Evolutionary conservation across 2,888 invertebrate species (phyloP).

Genomic region (Aricia artaxerxes): DNA sequence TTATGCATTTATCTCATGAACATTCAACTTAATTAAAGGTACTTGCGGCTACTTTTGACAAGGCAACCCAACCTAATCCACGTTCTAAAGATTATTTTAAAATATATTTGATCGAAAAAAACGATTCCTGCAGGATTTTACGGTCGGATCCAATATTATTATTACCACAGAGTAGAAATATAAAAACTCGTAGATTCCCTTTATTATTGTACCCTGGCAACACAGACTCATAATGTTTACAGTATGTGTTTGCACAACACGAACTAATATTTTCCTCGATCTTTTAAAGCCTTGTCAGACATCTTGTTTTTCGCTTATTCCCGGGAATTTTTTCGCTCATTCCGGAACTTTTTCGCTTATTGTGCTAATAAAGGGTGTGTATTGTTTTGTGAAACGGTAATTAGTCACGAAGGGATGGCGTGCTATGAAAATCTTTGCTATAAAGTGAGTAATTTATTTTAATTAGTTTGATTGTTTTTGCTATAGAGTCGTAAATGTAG

Average conservation of each 20-base stretch:
- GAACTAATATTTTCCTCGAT: conserved; percentile 24
- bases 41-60: no score
- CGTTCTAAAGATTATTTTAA: no score
- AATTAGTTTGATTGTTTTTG: conserved; percentile 22
- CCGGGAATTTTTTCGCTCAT: neutral
- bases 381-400: neutral
- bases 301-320: conserved; percentile 3
- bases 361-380: neutral
- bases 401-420: conserved; percentile 2
- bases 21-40: no score
- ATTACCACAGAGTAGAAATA: neutral
- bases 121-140: no score
- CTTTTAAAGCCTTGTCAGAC: conserved; percentile 25
- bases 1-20: no score
- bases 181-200: neutral
- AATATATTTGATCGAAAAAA: no score
- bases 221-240: conserved; percentile 16
- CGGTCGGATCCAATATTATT: neutral
- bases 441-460: conserved; percentile 21
- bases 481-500: neutral
- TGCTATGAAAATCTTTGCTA: neutral
- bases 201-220: neutral
- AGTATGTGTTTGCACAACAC: neutral
- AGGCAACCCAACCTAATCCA: no score
- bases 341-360: neutral